Base-by-base conservation (phyloP, 2,797 vertebrate species). In the Esox lucius region DNA sequence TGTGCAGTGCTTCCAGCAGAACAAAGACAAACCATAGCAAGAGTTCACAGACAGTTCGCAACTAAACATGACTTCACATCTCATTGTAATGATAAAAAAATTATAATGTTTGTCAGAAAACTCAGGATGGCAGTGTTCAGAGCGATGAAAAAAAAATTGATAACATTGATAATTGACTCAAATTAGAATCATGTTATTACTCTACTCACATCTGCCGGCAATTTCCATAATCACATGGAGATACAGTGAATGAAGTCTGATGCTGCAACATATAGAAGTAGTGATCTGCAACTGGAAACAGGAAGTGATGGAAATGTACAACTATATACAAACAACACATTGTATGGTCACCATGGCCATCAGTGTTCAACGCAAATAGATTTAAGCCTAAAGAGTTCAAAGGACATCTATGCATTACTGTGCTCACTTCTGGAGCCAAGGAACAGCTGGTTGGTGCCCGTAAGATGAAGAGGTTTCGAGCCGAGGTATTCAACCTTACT, bases 321-420 rank as follows among this genome's bases (percentile, higher is more conserved):
- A 59, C 9, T 19, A 77, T 28, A 72, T 39, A 35, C 3, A 72
- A 72, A 72, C 42, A 49, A 15, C n/a, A 13, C 72, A 22, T n/a
- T n/a, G n/a, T 31, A 73, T 70, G 51, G 33, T 65, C 39, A 15
- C 3, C 59, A 61, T 5, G 56, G 22, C 17, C 59, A 12, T 13
- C 59, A 13, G 2, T 22, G 3, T 62, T 65, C 26, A 65, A 70
- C n/a, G 5, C 15, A 70, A 70, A 69, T n/a, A 42, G 13, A 68
- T 26, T 24, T 68, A 24, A 22, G 42, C 39, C 39, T 48, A 26
- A 39, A 42, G 5, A 6, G 39, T 68, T 13, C 28, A 31, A 31
- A 1, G 28, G 31, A 31, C 26, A 28, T 13, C 11, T 62, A 62
- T 9, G 8, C 22, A 64, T 59, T 56, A 12, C 7, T 0, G 53